These are phyloP conservation scores for Micrasema longulum DNA, from an alignment of 1,140 invertebrate genomes.

Conservation along the genomic window DNA sequence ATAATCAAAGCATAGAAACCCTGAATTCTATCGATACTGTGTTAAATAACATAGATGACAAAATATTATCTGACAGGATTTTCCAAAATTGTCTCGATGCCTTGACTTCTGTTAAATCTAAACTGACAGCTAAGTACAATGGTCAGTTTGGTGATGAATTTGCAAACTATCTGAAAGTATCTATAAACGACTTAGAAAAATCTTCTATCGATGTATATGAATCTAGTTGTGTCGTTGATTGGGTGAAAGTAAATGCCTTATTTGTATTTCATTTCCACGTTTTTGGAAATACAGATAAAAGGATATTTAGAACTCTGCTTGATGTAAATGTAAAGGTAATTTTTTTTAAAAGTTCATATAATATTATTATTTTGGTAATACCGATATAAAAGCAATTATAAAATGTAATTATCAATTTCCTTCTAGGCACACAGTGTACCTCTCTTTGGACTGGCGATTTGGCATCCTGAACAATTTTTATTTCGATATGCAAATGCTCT, in stretches of 20 bases:
- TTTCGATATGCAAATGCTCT: slow-evolving; percentile 72
- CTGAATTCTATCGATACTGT: slow-evolving; percentile 76
- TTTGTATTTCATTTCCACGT: slow-evolving; percentile 79
- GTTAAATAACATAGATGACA: slow-evolving; percentile 73
- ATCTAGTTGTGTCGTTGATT: slow-evolving; percentile 71
- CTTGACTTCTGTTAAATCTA: slow-evolving; percentile 73
- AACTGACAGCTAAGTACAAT: slow-evolving; percentile 72
- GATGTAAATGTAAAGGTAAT: slow-evolving; percentile 82
- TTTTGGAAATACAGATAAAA: slow-evolving; percentile 84
- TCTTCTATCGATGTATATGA: slow-evolving; percentile 68
- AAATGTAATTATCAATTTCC: no score
- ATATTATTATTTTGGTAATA: no score
- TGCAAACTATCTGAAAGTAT: slow-evolving; percentile 76
- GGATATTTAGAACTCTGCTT: slow-evolving; percentile 77
- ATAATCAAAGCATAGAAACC: slow-evolving; percentile 69
- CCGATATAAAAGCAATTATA: no score
- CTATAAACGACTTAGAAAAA: slow-evolving; percentile 74
- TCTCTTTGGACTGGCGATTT: slow-evolving; percentile 80
- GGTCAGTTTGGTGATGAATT: slow-evolving; percentile 78
- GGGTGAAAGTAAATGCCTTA: slow-evolving; percentile 79
- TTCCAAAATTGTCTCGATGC: slow-evolving; percentile 71
- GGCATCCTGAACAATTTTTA: slow-evolving; percentile 85
- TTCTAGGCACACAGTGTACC: slow-evolving; percentile 77
- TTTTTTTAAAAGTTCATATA: no score
- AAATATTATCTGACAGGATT: slow-evolving; percentile 64